Conservation (phyloP, 2,113 vertebrate species). For the Guaruba guarouba region DNA sequence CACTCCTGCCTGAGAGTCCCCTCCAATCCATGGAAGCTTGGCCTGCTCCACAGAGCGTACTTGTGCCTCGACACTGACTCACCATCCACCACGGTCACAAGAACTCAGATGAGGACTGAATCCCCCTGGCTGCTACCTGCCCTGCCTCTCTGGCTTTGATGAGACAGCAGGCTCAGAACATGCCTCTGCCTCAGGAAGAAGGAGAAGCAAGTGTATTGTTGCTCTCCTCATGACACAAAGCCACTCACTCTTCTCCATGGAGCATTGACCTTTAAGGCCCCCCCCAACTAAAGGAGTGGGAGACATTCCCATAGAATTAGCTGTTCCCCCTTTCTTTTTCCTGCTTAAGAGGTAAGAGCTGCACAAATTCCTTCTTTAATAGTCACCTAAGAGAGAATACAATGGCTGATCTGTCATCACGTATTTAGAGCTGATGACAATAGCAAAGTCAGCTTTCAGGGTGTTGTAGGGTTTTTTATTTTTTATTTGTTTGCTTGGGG, state of each 20-base stretch:
- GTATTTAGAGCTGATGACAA: not conserved
- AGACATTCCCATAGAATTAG: not conserved
- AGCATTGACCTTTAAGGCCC: not conserved
- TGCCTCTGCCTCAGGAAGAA: not conserved
- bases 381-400: not conserved
- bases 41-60: not conserved
- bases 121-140: not conserved
- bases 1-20: not conserved
- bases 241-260: not conserved
- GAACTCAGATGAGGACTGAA: not conserved
- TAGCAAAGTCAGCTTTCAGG: not conserved
- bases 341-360: constrained; percentile 11
- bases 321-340: not conserved
- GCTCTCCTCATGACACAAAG: not conserved
- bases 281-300: not conserved
- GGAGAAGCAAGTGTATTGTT: not conserved
- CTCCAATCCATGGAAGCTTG: fast-evolving
- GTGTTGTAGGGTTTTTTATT: not conserved
- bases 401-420: not conserved
- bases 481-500: not conserved
- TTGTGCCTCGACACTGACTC: fast-evolving
- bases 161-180: not conserved
- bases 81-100: not conserved
- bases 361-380: not conserved
- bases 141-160: not conserved